These are phyloP conservation scores for Penaeus chinensis DNA, from an alignment of 1,140 invertebrate genomes.

Conservation along the genomic window DNA sequence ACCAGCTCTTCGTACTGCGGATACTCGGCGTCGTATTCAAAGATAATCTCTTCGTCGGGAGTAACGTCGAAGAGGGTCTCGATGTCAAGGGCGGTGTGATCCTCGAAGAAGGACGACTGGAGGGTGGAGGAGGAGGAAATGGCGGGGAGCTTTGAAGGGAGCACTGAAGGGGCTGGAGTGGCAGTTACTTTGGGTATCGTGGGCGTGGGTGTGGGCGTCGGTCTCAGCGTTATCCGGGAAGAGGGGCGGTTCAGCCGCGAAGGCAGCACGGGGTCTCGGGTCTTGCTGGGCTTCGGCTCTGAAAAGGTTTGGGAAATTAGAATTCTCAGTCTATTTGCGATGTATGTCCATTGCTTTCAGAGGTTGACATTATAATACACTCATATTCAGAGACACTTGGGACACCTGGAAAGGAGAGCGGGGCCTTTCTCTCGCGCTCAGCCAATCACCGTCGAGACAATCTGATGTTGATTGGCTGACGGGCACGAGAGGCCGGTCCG, in stretches of 20 bases:
- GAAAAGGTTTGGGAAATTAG: neutral
- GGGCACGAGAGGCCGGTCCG: no score
- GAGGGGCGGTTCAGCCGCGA: neutral
- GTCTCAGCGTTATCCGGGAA: neutral
- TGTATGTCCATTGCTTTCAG: no score
- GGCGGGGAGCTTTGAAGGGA: neutral
- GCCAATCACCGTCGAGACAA: no score
- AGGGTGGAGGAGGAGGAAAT: constrained; percentile 21
- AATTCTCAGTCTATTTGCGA: neutral
- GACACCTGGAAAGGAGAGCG: no score
- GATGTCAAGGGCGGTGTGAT: constrained; percentile 32
- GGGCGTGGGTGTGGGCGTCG: constrained; percentile 31
- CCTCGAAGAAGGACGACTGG: constrained; percentile 49
- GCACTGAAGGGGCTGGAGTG: constrained; percentile 15
- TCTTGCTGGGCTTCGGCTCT: constrained; percentile 43
- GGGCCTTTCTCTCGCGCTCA: no score
- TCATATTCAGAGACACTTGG: no score
- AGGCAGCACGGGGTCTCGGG: neutral
- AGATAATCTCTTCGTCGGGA: neutral
- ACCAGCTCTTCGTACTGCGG: neutral
- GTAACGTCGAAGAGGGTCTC: constrained; percentile 37
- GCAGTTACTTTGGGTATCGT: constrained; percentile 13
- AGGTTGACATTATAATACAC: no score
- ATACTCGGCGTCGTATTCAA: neutral
- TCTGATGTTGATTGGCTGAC: no score